phyloP scores from a whole-genome alignment of 2,113 vertebrate genomes.

The Pampusana beccarii region DNA sequence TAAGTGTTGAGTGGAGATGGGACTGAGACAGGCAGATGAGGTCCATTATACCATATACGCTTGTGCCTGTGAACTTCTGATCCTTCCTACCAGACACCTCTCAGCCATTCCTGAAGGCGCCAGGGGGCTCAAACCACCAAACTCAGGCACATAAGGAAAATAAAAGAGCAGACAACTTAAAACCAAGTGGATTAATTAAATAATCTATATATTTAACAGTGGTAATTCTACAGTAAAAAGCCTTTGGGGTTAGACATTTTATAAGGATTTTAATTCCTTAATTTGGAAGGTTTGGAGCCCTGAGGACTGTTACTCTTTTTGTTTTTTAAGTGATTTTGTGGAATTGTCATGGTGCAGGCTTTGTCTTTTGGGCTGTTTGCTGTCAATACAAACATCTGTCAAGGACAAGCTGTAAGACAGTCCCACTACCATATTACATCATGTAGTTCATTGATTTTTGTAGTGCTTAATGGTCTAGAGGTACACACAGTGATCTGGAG shows the following conservation, averaged over 20 bases:
- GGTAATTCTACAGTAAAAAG: constrained; percentile 44
- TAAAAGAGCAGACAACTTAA: constrained; percentile 38
- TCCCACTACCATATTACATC: not conserved
- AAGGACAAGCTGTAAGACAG: constrained; percentile 42
- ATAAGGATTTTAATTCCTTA: constrained; percentile 56
- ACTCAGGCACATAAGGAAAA: constrained; percentile 52
- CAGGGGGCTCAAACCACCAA: constrained; percentile 40
- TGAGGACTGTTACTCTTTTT: constrained; percentile 8
- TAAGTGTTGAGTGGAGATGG: not conserved
- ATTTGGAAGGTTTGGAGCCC: constrained; percentile 47
- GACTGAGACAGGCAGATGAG: not conserved
- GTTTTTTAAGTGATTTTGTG: constrained; percentile 27
- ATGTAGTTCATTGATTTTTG: not conserved
- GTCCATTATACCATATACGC: constrained; percentile 7
- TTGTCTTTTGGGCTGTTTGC: constrained; percentile 50
- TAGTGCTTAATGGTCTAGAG: not conserved
- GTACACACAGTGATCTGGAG: not conserved
- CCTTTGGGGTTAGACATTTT: not conserved
- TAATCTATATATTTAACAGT: constrained; percentile 62
- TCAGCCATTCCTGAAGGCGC: not conserved
- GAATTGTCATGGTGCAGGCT: constrained; percentile 28
- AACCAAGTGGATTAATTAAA: constrained; percentile 66
- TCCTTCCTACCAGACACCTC: constrained; percentile 32
- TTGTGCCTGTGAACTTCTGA: constrained; percentile 28
- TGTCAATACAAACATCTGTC: constrained; percentile 59